Conservation (phyloP, 2,113 vertebrate genomes). For the Cairina moschata region DNA sequence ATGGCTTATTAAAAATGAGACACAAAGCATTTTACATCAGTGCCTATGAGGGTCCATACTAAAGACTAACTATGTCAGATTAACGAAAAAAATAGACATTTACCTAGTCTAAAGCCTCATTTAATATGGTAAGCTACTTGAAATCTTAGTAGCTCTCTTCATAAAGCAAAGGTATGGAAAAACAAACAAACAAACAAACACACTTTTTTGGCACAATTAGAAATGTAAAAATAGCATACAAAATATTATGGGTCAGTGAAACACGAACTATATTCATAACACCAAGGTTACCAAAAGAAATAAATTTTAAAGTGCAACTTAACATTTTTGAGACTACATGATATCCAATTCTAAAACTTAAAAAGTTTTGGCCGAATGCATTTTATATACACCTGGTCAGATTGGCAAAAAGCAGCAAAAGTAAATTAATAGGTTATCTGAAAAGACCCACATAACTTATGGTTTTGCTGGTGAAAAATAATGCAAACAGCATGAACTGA, state of each 20-base stretch:
- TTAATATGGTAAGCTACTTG: not conserved
- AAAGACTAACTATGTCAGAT: not conserved
- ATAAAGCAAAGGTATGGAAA: not conserved
- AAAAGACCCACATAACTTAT: not conserved
- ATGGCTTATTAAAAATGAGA: not conserved
- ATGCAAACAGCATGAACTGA: not conserved
- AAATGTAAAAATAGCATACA: not conserved
- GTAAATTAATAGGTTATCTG: not conserved
- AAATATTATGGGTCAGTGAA: not conserved
- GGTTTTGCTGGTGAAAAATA: not conserved
- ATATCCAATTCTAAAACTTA: not conserved
- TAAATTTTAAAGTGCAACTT: not conserved
- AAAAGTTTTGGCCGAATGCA: not conserved
- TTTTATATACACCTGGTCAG: not conserved
- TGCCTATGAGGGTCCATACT: not conserved
- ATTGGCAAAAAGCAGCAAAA: not conserved
- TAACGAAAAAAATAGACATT: not conserved
- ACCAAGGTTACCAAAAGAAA: not conserved
- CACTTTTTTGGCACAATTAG: not conserved
- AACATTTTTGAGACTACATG: not conserved
- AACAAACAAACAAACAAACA: not conserved
- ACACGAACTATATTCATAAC: not conserved
- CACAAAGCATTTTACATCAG: not conserved
- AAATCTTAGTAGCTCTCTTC: not conserved
- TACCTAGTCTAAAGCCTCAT: not conserved